Evolutionary conservation across 2,113 vertebrate genomes (phyloP), one percentile per base, ranked within the genome.

Genomic region (Gobius niger): DNA sequence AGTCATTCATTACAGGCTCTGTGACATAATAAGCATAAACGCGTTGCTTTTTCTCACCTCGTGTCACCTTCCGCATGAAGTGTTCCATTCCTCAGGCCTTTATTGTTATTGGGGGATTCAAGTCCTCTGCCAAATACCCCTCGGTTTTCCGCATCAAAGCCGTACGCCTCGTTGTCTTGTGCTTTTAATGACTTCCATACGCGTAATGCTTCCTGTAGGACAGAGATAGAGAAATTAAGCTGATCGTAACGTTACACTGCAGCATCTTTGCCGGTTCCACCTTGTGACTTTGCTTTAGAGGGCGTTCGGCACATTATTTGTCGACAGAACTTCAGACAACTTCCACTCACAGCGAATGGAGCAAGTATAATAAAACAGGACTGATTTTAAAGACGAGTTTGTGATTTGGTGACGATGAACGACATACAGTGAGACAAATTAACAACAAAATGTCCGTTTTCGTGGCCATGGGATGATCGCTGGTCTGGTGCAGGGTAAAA

Each of bases 131-230:
- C 12, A 59, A 59, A 59, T 41, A 13, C 41, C 12, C 12, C 12
- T 57, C 9, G 9, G 10, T 54, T 54, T 54, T n/a, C 11, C 9
- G 2, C 5, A 24, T 5, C 54, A 40, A 57, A 57, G 14, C 54
- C 24, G 14, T 7, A 13, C 7, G 34, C 12, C 1, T 57, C 12
- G 42, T 44, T 41, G 11, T 41, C 34, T 34, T 40, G 13, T 59
- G 7, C 56, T 41, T 40, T 15, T 59, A 59, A 41, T 14, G 14
- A 14, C 52, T 16, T 60, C 57, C 57, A 44, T 57, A 41, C 41
- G 24, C 34, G 6, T 42, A 60, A 60, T n/a, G 57, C 40, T 44
- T 60, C 57, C 57, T 60, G 40, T 60, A 44, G 57, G 57, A 60
- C 57, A 60, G 57, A 60, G 56, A 12, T 7, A 9, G 11, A 41